Percentiles rank a stretch among this genome's conserved stretches.
phyloP scores from a whole-genome alignment of 2,113 vertebrate species.

The Entosphenus tridentatus region DNA sequence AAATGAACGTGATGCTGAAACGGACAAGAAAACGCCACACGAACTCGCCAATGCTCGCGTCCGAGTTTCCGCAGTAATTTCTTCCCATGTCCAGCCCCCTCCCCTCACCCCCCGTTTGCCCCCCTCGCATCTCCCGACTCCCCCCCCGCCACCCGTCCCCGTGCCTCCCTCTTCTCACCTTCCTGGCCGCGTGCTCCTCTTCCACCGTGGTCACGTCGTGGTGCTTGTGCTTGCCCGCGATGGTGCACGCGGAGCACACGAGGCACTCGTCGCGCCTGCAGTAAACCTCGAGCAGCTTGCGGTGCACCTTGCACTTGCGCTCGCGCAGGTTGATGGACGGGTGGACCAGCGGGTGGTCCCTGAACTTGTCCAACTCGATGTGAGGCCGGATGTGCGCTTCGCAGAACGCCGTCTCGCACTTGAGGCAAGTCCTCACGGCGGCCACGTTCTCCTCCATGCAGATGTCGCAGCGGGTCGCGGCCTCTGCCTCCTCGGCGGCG shows the following conservation, averaged over 20 bases:
- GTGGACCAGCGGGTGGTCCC: neutral
- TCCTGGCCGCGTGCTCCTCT: neutral
- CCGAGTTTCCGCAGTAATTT: too few species aligned
- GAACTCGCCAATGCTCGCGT: too few species aligned
- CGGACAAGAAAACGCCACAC: too few species aligned
- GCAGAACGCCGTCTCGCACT: neutral
- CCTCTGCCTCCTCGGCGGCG: too few species aligned
- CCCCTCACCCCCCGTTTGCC: too few species aligned
- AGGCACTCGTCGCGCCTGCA: neutral
- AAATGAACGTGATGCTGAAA: too few species aligned
- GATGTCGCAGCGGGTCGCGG: neutral
- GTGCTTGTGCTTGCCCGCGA: conserved; percentile 1
- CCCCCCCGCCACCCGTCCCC: too few species aligned
- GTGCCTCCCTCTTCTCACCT: neutral
- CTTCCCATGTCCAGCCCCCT: too few species aligned
- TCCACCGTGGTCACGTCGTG: neutral
- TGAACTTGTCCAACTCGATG: neutral
- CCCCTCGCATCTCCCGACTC: too few species aligned
- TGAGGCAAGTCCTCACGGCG: neutral
- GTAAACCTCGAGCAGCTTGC: neutral
- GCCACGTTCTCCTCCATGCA: neutral
- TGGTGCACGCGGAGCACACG: neutral
- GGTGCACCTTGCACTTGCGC: conserved; percentile 1
- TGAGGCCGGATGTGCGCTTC: neutral
- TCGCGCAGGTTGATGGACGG: neutral